These are phyloP conservation scores for Phasianus colchicus DNA, from an alignment of 2,113 vertebrate genomes.

Conservation along the genomic window DNA sequence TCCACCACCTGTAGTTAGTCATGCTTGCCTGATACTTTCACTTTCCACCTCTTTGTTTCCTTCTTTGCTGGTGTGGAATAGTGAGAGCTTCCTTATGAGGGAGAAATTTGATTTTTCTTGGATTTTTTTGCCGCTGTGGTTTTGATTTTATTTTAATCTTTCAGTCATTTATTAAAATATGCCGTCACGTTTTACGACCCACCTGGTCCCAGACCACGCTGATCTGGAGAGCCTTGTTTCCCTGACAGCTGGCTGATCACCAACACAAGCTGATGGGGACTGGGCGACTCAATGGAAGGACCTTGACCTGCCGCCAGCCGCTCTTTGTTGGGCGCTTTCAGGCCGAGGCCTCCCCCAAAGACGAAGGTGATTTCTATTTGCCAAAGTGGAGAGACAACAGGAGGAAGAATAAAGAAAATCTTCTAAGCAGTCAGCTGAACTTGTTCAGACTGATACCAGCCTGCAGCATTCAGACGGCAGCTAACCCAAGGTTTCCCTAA, in stretches of 20 bases:
- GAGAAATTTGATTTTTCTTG: background rate
- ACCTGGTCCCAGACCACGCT: background rate
- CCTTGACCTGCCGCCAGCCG: constrained; percentile 23
- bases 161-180: background rate
- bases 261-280: background rate
- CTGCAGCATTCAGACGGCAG: background rate
- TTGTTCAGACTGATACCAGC: constrained; percentile 42
- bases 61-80: background rate
- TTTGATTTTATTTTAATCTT: background rate
- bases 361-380: constrained; percentile 32
- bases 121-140: background rate
- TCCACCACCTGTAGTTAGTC: background rate
- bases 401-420: constrained; percentile 38
- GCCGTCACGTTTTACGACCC: constrained; percentile 3
- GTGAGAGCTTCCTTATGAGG: background rate
- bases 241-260: constrained; percentile 3
- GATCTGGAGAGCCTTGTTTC: background rate
- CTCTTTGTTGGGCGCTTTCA: constrained; percentile 30
- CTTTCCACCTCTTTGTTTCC: background rate
- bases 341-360: constrained; percentile 11
- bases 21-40: background rate
- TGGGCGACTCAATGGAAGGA: constrained; percentile 4
- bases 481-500: constrained; percentile 70
- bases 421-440: constrained; percentile 53
- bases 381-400: constrained; percentile 24